Evolutionary conservation across 1,140 invertebrate genomes (phyloP), one percentile per base, ranked within the genome.

Genomic region (Asobara japonica): DNA sequence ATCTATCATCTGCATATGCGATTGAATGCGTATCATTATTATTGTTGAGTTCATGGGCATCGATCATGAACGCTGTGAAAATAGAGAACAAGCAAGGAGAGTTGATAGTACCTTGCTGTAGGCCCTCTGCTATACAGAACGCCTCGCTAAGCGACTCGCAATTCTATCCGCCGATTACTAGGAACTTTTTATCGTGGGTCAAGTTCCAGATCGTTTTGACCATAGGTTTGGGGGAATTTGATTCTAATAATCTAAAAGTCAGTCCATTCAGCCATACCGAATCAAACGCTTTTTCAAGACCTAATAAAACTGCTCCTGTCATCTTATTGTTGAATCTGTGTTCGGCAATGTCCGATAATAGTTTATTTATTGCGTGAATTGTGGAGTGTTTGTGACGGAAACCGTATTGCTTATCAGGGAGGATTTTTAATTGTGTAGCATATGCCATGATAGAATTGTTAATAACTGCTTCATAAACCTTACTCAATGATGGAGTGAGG

Each of bases 11-110:
- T 56, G 73, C 8, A 64, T 25, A 41, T 13, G 64, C 72, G 10
- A 68, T 25, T n/a, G 72, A 61, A 38, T 60, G 31, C 11, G 56
- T 48, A 11, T 31, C 18, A 41, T 41, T 27, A 11, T 33, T 20
- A 5, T 3, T 41, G 36, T 73, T 73, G 0, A 69, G 20, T 7
- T 38, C 22, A 27, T 64, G 69, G 10, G 18, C 6, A 27, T 69
- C 51, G 3, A 73, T 27, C 7, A 69, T 45, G 18, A 69, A 38
- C 3, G 51, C 16, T 11, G 29, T 73, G 25, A 64, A 69, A 45
- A 73, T 64, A 11, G 61, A 64, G 25, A 73, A 73, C 13, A 73
- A 16, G 5, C 38, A 18, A 18, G 72, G 72, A 6, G 65, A 73
- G 30, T 36, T 68, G 4, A 65, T 41, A 2, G 71, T 69, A 3